A percentile compares a stretch with the other conserved stretches of the same genome.
These are phyloP conservation scores for Alaudala cheleensis DNA, from an alignment of 2,113 vertebrate species.

Conservation along the genomic window DNA sequence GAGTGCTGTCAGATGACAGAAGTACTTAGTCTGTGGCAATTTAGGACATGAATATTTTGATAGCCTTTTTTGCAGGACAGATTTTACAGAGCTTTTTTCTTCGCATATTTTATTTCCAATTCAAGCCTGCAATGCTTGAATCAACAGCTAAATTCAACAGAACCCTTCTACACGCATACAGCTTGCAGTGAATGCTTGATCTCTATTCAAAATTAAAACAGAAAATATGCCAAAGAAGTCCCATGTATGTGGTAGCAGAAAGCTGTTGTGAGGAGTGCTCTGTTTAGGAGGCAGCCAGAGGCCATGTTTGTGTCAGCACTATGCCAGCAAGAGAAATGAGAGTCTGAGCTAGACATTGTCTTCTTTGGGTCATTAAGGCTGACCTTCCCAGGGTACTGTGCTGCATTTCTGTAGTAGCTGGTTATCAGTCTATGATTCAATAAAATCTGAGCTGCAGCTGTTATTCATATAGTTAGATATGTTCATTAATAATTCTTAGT, in stretches of 20 bases:
- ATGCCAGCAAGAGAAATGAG: not conserved
- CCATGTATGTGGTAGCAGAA: not conserved
- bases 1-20: conserved; percentile 7
- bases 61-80: not conserved
- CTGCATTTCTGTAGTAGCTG: not conserved
- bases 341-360: not conserved
- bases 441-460: not conserved
- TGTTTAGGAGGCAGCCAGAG: not conserved
- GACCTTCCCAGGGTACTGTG: not conserved
- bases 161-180: not conserved
- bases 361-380: not conserved
- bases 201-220: not conserved
- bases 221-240: not conserved
- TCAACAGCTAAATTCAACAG: not conserved
- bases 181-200: not conserved
- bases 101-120: not conserved
- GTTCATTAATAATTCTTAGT: not conserved
- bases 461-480: not conserved
- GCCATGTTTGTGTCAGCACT: not conserved
- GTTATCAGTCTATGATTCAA: not conserved
- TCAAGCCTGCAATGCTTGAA: not conserved
- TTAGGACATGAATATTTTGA: not conserved
- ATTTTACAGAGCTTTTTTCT: not conserved
- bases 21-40: not conserved
- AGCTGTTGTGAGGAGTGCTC: not conserved